Evolutionary conservation across 2,113 vertebrate species (phyloP), one percentile per base, ranked within the genome.

Genomic region (Sakesphorus luctuosus): DNA sequence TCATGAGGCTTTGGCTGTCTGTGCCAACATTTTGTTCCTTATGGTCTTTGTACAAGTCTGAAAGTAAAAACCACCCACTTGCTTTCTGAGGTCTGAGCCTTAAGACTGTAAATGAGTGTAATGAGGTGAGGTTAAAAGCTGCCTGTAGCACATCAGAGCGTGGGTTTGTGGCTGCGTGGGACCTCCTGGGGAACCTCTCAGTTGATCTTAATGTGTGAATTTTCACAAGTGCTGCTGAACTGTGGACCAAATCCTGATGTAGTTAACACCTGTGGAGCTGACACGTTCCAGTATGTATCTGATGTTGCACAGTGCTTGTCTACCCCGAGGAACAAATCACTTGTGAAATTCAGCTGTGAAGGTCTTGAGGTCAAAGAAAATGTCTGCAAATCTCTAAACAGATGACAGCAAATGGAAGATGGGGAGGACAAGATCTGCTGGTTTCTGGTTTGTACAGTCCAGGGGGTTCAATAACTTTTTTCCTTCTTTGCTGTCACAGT

Each of bases 181-280:
- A 59, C 65, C 69, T 90, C 84, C 81, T 82, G 73, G 53, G 82
- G 88, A 56, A 31, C 56, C 47, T 86, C 88, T 78, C 11, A 3
- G 72, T 95, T 95, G 75, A 88, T 88, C 85, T 72, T 55, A 63
- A 72, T 93, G 76, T 93, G 94, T 84, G 85, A 96, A 73, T 92
- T 96, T 85, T 77, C 90, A 75, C 47, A 66, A 38, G 73, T 86
- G 76, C 72, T 71, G 53, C 76, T 87, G 90, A 89, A 84, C 52
- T 84, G 69, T 26, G 68, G 93, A 73, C 80, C 50, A 78, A 87
- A 86, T 88, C 52, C 73, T 75, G 80, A 65, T 56, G 61, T 82
- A 78, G 84, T 88, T 90, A 91, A 81, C 89, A 84, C 83, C 68
- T 90, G 83, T 78, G 79, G 76, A 93, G 59, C 88, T 93, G 92